Conservation (phyloP, 1,140 invertebrate species). For the Sitobion miscanthi region DNA sequence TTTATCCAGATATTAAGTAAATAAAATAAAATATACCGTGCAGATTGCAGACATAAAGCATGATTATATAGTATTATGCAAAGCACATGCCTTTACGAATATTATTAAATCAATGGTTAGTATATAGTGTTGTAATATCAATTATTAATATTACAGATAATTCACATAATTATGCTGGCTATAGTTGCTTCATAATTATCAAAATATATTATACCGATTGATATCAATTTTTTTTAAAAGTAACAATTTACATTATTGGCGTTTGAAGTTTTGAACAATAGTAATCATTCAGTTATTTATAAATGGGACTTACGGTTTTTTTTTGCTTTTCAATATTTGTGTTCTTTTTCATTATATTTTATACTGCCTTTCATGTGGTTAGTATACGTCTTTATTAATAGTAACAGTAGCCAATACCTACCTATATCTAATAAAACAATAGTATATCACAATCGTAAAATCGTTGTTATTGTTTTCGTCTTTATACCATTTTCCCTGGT, state of each 20-base stretch:
- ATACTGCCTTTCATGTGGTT: neutral
- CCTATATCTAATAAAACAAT: neutral
- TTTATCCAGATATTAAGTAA: too few relatives aligned
- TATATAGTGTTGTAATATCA: neutral
- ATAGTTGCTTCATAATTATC: too few relatives aligned
- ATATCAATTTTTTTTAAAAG: neutral
- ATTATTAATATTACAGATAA: neutral
- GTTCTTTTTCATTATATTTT: neutral
- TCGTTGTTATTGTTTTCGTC: neutral
- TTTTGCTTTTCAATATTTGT: neutral
- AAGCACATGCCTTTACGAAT: neutral
- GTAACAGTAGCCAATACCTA: neutral
- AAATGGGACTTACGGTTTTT: neutral
- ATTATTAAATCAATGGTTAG: neutral
- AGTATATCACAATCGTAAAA: too few relatives aligned
- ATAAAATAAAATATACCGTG: too few relatives aligned
- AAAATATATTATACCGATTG: neutral
- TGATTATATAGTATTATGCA: too few relatives aligned
- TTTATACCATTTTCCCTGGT: neutral
- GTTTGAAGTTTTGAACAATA: too few relatives aligned
- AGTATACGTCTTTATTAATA: neutral
- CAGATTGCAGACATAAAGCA: too few relatives aligned
- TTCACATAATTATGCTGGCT: too few relatives aligned
- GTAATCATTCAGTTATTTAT: neutral
- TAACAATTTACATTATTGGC: neutral